Conservation (phyloP, 2,113 vertebrate genomes). For the Scytalopus superciliaris region DNA sequence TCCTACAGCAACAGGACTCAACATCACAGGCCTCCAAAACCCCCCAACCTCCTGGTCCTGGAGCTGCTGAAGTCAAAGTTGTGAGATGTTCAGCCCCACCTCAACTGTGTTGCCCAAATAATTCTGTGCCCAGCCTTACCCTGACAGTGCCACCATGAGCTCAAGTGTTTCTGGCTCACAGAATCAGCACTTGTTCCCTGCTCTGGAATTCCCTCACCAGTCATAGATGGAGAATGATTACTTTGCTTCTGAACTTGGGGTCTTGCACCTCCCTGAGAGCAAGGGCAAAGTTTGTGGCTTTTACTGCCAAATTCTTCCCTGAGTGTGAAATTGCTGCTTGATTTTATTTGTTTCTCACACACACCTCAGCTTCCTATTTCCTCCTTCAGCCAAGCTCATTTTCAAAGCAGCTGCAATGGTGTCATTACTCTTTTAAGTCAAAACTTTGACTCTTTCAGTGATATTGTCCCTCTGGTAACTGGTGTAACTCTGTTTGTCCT, state of each 20-base stretch:
- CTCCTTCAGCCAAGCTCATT: neutral
- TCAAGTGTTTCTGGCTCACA: neutral
- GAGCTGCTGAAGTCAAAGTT: neutral
- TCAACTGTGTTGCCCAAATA: neutral
- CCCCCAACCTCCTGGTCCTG: neutral
- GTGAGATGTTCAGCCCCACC: neutral
- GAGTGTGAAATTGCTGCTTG: neutral
- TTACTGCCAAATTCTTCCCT: neutral
- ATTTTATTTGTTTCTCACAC: neutral
- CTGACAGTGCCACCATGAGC: neutral
- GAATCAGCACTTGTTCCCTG: neutral
- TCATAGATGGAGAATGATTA: neutral
- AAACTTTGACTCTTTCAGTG: slow-evolving; percentile 17
- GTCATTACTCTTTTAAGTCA: slow-evolving; percentile 44
- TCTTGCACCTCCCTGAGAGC: neutral
- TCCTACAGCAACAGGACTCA: neutral
- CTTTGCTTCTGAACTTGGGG: neutral
- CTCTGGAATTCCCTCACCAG: neutral
- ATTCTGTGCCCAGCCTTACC: neutral
- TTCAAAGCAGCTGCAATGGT: slow-evolving; percentile 10
- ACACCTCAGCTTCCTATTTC: neutral
- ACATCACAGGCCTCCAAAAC: neutral
- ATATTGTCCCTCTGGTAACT: slow-evolving; percentile 23
- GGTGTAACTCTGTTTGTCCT: neutral
- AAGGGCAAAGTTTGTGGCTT: neutral